Evolutionary conservation across 2,113 vertebrate genomes (phyloP).

Genomic region (Poeciliopsis turrubarensis): DNA sequence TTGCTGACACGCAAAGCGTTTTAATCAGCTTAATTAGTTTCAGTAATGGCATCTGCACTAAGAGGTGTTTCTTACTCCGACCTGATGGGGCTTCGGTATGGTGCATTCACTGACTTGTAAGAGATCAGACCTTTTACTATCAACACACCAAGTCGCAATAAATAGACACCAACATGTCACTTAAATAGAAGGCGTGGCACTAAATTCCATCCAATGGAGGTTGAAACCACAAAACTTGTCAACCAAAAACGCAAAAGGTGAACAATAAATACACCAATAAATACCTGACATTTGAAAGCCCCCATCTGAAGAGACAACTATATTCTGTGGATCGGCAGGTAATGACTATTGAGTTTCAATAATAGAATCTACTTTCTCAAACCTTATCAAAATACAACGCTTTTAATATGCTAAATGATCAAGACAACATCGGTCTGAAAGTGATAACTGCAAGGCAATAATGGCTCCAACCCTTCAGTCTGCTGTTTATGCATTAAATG

Average conservation of each 20-base stretch:
- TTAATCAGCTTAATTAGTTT: neutral
- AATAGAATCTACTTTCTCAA: neutral
- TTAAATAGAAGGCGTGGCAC: no score
- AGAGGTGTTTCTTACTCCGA: neutral
- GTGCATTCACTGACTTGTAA: neutral
- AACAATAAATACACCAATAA: no score
- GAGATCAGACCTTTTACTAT: neutral
- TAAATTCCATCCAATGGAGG: no score
- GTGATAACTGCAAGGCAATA: neutral
- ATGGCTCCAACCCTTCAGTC: neutral
- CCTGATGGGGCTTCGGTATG: neutral
- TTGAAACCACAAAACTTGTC: no score
- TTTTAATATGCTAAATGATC: neutral
- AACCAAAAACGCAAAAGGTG: no score
- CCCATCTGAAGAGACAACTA: no score
- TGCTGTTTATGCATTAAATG: slow-evolving; percentile 3
- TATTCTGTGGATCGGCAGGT: neutral
- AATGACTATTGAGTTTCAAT: slow-evolving; percentile 9
- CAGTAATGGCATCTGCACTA: neutral
- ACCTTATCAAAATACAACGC: neutral
- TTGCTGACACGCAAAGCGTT: neutral
- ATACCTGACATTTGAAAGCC: no score
- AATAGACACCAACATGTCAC: no score
- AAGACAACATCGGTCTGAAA: neutral
- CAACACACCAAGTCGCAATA: no score